phyloP scores from a whole-genome alignment of 2,113 vertebrate genomes.

The Archocentrus centrarchus region DNA sequence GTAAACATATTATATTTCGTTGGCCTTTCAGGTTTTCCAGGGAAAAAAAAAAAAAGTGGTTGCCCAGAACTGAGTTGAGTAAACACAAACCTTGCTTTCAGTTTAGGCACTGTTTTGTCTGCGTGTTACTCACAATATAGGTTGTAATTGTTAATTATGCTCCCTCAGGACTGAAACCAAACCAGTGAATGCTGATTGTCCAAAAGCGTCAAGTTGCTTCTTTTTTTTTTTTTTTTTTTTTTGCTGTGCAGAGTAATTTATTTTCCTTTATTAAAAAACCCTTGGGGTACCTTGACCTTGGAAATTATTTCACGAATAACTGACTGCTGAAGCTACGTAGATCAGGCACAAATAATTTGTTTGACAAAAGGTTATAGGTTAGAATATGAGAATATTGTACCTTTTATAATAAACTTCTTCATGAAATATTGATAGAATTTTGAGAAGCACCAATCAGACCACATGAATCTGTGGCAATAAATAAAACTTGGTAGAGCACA shows the following conservation, averaged over 20 bases:
- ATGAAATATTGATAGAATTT: slow-evolving; percentile 13
- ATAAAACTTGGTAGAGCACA: not conserved
- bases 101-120: not conserved
- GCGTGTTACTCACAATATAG: not conserved
- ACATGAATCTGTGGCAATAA: not conserved
- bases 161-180: not conserved
- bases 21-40: not conserved
- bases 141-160: not conserved
- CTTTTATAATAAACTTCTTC: not conserved
- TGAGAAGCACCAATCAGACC: not conserved
- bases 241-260: not conserved
- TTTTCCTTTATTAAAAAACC: slow-evolving; percentile 14
- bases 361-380: not conserved
- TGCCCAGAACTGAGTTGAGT: not conserved
- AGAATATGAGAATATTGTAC: not conserved
- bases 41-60: rapidly evolving
- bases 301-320: not conserved
- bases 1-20: slow-evolving; percentile 7
- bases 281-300: slow-evolving; percentile 20
- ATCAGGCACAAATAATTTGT: not conserved
- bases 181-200: not conserved
- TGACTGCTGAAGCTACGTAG: not conserved
- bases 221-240: not conserved
- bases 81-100: not conserved
- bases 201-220: not conserved